Base-by-base conservation (phyloP, 2,797 vertebrate species). In the Schizothorax lantsangensis region DNA sequence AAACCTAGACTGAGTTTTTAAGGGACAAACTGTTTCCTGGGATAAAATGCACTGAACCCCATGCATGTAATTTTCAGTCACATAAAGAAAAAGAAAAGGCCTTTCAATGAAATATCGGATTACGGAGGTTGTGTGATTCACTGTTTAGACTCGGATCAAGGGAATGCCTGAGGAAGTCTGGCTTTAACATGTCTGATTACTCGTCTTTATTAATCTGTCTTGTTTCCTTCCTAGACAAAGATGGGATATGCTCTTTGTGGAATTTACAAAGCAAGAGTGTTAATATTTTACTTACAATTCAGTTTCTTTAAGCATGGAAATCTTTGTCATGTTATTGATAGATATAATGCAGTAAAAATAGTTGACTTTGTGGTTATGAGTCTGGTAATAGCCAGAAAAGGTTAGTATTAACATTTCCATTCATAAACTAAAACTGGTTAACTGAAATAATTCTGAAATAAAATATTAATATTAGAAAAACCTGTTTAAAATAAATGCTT, bases 141-240 rank as follows among this genome's bases (percentile, higher is more conserved):
- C 12, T 7, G 17, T 79, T 85, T 79, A 79, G 36, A 85, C 62
- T 45, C 38, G 43, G 84, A 85, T 85, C 49, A 71, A 85, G 75
- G 75, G 38, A 85, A 54, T 45, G 64, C 64, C 84, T 69, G 74
- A 79, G 64, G 84, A 85, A 68, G 36, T 69, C 74, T 69, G 59
- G 33, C 73, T 84, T 84, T 15, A 84, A 10, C 1, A 57, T 79
- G 75, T 79, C n/a, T 79, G 64, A 85, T 79, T 71, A 85, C 69
- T 79, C 3, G 2, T 52, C 75, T 54, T 79, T 79, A 85, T 59
- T 79, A 85, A 71, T 78, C 59, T 68, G 33, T 54, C 73, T 71
- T 52, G 64, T 66, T 5, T 57, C 11, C 62, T 79, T 38, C 6
- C 62, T 45, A 33, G 75, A 71, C 84, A 71, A 71, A 85, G 26